These are phyloP conservation scores for Zaprionus inermis DNA, from an alignment of 1,140 invertebrate species.

Conservation along the genomic window DNA sequence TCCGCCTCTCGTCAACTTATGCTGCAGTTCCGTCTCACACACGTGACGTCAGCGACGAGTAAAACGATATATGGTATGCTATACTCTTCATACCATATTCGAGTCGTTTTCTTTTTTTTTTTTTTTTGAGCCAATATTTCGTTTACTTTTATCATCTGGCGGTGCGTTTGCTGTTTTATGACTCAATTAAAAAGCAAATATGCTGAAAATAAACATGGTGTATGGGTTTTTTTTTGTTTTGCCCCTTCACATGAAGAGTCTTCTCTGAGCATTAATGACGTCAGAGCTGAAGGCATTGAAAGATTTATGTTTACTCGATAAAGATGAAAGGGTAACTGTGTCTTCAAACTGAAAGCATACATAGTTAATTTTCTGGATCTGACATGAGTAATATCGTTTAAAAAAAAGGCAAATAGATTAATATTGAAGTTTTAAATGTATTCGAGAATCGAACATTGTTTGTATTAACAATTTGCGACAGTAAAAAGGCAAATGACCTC, in stretches of 20 bases:
- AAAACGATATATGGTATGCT: neutral
- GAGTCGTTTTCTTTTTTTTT: neutral
- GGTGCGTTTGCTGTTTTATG: constrained; percentile 54
- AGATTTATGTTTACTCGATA: constrained; percentile 20
- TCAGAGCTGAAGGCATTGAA: constrained; percentile 36
- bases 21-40: neutral
- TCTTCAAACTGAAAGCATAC: constrained; percentile 11
- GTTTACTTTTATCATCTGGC: constrained; percentile 48
- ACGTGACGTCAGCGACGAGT: constrained; percentile 4
- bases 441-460: neutral
- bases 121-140: constrained; percentile 51
- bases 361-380: neutral
- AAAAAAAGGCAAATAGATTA: neutral
- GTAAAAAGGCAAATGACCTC: constrained; percentile 7
- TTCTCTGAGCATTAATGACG: constrained; percentile 25
- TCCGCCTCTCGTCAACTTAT: neutral
- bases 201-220: constrained; percentile 55
- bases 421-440: neutral
- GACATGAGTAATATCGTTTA: neutral
- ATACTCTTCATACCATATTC: neutral
- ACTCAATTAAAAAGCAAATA: constrained; percentile 77
- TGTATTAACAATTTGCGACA: neutral
- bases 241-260: neutral
- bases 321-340: constrained; percentile 51
- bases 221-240: constrained; percentile 24